These are phyloP conservation scores for Dryobates pubescens DNA, from an alignment of 2,797 vertebrate species.

Conservation along the genomic window DNA sequence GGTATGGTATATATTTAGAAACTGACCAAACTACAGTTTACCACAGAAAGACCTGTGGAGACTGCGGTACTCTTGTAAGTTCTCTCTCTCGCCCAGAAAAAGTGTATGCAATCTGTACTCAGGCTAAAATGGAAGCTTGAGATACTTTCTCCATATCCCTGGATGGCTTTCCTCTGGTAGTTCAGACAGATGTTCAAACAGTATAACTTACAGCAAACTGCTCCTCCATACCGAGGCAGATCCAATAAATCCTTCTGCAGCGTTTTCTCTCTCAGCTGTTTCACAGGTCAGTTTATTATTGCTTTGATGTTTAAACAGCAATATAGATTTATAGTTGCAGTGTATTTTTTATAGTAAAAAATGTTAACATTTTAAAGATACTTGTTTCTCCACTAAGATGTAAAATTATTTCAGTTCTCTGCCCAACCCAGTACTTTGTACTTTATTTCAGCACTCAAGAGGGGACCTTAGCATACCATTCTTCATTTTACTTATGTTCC, in stretches of 20 bases:
- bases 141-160: background rate
- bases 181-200: background rate
- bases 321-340: background rate
- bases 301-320: background rate
- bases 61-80: background rate
- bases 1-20: background rate
- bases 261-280: background rate
- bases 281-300: background rate
- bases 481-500: background rate
- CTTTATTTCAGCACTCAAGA: background rate
- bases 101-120: background rate
- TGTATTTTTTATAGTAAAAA: background rate
- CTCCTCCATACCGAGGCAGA: background rate
- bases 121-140: background rate
- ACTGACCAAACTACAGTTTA: background rate
- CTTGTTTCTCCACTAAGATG: background rate
- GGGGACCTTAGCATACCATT: background rate
- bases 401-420: background rate
- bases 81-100: background rate
- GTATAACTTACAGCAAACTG: background rate
- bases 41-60: background rate
- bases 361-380: background rate
- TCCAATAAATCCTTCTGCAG: background rate
- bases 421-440: background rate
- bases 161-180: background rate